These are phyloP conservation scores for Corvus hawaiiensis DNA, from an alignment of 2,113 vertebrate species.

Conservation along the genomic window DNA sequence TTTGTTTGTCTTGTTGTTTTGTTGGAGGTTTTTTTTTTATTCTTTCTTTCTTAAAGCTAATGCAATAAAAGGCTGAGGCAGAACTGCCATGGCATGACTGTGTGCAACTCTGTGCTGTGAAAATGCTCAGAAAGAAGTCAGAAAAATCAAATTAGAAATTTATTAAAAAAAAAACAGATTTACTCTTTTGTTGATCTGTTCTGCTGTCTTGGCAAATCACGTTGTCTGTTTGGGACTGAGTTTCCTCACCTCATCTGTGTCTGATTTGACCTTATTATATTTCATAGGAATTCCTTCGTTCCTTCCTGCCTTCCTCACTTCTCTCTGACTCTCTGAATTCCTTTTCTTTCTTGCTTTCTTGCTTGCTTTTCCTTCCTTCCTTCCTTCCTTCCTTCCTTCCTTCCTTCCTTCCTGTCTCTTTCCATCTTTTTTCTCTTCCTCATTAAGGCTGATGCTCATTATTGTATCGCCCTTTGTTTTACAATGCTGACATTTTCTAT, in stretches of 20 bases:
- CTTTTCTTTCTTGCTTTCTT: no score
- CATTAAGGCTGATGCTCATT: neutral
- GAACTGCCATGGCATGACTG: neutral
- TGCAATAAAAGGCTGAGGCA: neutral
- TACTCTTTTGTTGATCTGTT: neutral
- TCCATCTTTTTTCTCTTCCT: neutral
- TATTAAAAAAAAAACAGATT: neutral
- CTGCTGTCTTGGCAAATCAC: neutral
- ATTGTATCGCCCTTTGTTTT: neutral
- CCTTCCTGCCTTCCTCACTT: neutral
- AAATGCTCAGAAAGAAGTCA: neutral
- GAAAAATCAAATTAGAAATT: neutral
- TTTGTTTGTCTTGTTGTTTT: no score
- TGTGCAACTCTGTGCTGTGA: accelerated
- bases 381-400: accelerated
- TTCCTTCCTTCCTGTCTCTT: accelerated
- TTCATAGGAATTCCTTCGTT: neutral
- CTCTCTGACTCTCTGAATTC: neutral
- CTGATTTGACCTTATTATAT: neutral
- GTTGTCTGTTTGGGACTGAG: neutral
- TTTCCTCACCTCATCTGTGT: neutral
- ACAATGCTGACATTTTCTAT: neutral
- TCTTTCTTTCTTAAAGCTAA: neutral
- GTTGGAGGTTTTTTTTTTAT: no score
- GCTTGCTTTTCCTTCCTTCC: neutral